Conservation (phyloP, 2,888 invertebrate species). For the Nebria brevicollis region DNA sequence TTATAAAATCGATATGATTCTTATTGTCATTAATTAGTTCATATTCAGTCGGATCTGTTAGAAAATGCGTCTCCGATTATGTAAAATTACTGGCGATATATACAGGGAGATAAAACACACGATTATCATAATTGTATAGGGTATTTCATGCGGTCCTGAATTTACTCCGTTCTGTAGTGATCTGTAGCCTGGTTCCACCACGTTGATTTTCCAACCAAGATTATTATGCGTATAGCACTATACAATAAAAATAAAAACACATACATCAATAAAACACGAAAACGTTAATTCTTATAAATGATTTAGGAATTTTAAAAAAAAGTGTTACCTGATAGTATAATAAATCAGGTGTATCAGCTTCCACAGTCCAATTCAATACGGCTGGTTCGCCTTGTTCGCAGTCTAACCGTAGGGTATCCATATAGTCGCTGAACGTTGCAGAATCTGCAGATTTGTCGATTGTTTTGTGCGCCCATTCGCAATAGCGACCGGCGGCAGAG, state of each 20-base stretch:
- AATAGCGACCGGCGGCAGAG: conserved; percentile 85
- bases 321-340: conserved; percentile 86
- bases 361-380: conserved; percentile 85
- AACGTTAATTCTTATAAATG: not conserved
- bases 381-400: conserved; percentile 83
- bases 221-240: conserved; percentile 94
- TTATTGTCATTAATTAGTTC: conserved; percentile 35
- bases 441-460: conserved; percentile 77
- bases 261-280: conserved; percentile 6
- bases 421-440: conserved; percentile 81
- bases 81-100: conserved; percentile 22
- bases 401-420: conserved; percentile 77
- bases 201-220: conserved; percentile 92
- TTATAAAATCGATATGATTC: conserved; percentile 35
- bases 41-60: conserved; percentile 38
- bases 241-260: conserved; percentile 52
- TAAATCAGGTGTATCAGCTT: conserved; percentile 82
- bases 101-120: conserved; percentile 17
- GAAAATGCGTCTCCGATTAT: conserved; percentile 36
- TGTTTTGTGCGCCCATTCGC: conserved; percentile 86
- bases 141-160: conserved; percentile 5
- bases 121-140: not conserved
- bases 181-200: conserved; percentile 76
- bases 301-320: not conserved
- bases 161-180: conserved; percentile 57